phyloP scores from a whole-genome alignment of 1,140 invertebrate species.

The Aphaenogaster floridana region DNA sequence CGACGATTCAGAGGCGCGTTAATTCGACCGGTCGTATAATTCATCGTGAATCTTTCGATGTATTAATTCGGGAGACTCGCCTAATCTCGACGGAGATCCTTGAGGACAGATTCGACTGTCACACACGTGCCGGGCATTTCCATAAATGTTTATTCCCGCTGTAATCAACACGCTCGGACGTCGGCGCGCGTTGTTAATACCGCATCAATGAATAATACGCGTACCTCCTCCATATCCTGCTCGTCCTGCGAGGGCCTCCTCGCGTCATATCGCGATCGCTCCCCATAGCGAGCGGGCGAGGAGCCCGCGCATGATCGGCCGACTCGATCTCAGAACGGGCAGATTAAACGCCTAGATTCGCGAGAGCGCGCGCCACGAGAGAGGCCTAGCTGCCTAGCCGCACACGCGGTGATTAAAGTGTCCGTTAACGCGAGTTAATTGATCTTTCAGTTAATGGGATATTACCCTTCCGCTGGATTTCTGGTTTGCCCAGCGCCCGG shows the following conservation, averaged over 20 bases:
- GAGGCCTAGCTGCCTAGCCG: constrained; percentile 26
- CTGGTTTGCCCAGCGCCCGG: constrained; percentile 58
- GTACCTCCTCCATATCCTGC: constrained; percentile 6
- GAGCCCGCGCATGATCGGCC: constrained; percentile 52
- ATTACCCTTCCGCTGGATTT: constrained; percentile 64
- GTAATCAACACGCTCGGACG: background rate
- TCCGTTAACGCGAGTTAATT: constrained; percentile 79
- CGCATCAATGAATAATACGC: constrained; percentile 56
- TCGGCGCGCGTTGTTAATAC: constrained; percentile 42
- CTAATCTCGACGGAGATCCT: constrained; percentile 18
- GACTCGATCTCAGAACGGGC: constrained; percentile 54
- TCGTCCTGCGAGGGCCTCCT: background rate
- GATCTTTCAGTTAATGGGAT: constrained; percentile 75
- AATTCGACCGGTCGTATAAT: constrained; percentile 4
- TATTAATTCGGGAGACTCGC: constrained; percentile 31
- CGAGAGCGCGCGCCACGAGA: constrained; percentile 31
- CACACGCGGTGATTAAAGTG: constrained; percentile 74
- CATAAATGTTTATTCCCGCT: constrained; percentile 55
- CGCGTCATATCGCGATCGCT: constrained; percentile 49
- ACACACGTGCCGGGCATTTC: constrained; percentile 26
- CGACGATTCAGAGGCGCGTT: background rate
- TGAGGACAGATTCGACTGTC: background rate
- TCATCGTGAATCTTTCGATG: constrained; percentile 5
- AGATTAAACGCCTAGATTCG: constrained; percentile 67
- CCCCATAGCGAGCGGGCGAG: constrained; percentile 38